These are phyloP conservation scores for Ormyrus nitidulus DNA, from an alignment of 2,888 invertebrate species.

Conservation along the genomic window DNA sequence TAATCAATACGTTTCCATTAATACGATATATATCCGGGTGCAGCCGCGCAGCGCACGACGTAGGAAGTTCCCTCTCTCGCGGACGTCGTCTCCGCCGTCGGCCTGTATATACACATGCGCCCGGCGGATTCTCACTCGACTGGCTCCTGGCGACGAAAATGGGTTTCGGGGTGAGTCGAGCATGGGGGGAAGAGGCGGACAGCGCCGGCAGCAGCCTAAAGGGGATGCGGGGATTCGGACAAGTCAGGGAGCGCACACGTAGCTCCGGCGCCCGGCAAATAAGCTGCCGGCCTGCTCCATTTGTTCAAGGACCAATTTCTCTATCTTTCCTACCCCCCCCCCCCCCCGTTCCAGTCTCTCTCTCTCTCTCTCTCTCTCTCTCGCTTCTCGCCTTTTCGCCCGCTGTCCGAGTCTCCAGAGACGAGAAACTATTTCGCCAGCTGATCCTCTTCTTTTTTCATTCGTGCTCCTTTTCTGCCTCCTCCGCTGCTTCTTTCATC, in stretches of 20 bases:
- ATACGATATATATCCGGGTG: no score
- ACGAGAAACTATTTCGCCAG: background rate
- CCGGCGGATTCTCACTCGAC: no score
- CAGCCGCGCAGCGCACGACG: no score
- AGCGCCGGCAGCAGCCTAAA: background rate
- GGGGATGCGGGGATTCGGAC: conserved; percentile 21
- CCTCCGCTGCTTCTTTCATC: background rate
- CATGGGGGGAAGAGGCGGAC: background rate
- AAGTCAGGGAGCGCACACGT: background rate
- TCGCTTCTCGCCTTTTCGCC: background rate
- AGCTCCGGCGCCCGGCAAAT: conserved; percentile 29
- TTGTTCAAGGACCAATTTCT: conserved; percentile 52
- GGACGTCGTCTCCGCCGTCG: no score
- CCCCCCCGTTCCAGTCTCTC: background rate
- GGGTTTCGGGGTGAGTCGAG: conserved; percentile 31
- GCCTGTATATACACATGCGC: no score
- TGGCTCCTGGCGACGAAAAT: conserved; percentile 24
- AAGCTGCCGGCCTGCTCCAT: conserved; percentile 43
- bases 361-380: background rate
- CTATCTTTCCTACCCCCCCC: background rate
- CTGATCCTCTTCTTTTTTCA: background rate
- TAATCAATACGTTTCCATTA: no score
- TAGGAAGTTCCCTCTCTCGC: no score
- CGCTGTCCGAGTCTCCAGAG: background rate
- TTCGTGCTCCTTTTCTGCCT: background rate